A percentile compares a stretch with the other conserved stretches of the same genome.
phyloP scores from a whole-genome alignment of 1,140 invertebrate species.

The Centruroides vittatus region DNA sequence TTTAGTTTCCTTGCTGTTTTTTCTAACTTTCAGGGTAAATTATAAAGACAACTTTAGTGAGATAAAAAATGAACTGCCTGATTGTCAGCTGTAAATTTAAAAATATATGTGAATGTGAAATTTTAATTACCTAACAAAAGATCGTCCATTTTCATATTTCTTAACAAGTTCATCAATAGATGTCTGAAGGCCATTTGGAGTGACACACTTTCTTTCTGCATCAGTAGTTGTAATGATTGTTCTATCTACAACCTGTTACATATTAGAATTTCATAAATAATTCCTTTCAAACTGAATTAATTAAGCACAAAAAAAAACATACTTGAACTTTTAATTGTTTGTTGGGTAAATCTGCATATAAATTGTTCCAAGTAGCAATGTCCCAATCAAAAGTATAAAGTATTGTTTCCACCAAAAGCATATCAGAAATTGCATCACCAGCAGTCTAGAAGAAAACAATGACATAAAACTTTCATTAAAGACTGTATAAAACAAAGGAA shows the following conservation, averaged over 20 bases:
- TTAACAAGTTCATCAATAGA: slow-evolving; percentile 57
- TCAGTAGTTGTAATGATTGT: slow-evolving; percentile 67
- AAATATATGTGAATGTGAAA: not conserved
- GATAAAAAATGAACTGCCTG: no score
- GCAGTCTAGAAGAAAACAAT: slow-evolving; percentile 48
- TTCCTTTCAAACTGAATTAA: not conserved
- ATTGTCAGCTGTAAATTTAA: no score
- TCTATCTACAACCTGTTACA: slow-evolving; percentile 42
- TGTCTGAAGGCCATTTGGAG: slow-evolving; percentile 65
- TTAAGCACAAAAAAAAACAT: slow-evolving; percentile 18
- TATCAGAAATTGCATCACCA: slow-evolving; percentile 91
- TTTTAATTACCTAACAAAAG: slow-evolving; percentile 65
- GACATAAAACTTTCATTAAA: no score
- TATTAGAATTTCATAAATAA: not conserved
- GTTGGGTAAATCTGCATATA: slow-evolving; percentile 77
- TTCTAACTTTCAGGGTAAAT: no score
- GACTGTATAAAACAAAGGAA: no score
- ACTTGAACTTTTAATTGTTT: slow-evolving; percentile 76
- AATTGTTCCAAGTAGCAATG: slow-evolving; percentile 57
- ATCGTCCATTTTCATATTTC: slow-evolving; percentile 52
- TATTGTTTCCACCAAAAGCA: slow-evolving; percentile 85
- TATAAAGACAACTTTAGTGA: no score
- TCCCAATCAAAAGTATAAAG: slow-evolving; percentile 64
- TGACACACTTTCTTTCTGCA: slow-evolving; percentile 62
- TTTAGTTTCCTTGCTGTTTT: no score